Evolutionary conservation across 2,113 vertebrate species (phyloP), one percentile per base, ranked within the genome.

Genomic region (Ranitomeya imitator): DNA sequence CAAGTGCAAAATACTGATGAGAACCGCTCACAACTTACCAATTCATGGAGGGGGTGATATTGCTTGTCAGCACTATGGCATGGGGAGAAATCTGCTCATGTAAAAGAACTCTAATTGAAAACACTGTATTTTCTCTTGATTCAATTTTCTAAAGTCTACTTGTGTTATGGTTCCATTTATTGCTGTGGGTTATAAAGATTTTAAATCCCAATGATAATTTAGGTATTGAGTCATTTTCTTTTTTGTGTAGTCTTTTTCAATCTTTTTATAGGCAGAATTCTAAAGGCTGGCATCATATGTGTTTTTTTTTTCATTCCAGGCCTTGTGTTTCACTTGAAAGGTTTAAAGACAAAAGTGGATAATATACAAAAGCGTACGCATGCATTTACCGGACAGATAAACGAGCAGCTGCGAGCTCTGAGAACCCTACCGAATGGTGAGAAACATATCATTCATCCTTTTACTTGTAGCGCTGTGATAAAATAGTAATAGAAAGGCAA

Each of bases 401-500:
- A 90, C 59, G 92, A 93, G 80, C 96, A 96, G 81, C 89, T 96
- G 78, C 88, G 79, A 60, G 88, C 90, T 59, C 91, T 99, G n/a
- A 93, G 90, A 91, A 84, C 57, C 74, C 71, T 97, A 15, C 91
- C 94, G 5, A 93, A 93, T 81, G 94, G 98, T 99, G 91, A 95
- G 96, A 91, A 67, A 85, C 87, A 83, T 83, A 83, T 65, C 16
- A 83, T 21, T 67, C n/a, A 6, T 83, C 21, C 61, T 69, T 51
- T 19, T 52, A 65, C 82, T 84, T n/a, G 14, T 69, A 71, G 51
- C 45, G 16, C 23, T 69, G 13, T 69, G 23, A 61, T 18, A 31
- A 59, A 80, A 81, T 16, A 0, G 55, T 60, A 61, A 80, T 57
- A 80, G 55, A 26, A 80, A 16, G 55, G n/a, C 23, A 61, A 84